A percentile compares a stretch with the other conserved stretches of the same genome.
Conservation (phyloP, 2,797 vertebrate species). For the Odontamblyopus lacepedii region DNA sequence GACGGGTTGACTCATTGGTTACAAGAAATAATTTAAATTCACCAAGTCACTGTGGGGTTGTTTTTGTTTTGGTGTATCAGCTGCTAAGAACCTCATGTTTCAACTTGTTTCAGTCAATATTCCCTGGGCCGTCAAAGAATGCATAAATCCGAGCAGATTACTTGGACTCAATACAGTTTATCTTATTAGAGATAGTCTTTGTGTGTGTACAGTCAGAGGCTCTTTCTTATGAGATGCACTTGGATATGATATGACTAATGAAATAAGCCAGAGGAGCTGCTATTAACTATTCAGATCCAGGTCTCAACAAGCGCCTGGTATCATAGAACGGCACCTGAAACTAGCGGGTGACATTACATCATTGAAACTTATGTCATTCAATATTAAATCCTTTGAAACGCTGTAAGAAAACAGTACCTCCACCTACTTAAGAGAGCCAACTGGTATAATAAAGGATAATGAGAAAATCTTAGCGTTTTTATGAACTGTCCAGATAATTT, state of each 20-base stretch:
- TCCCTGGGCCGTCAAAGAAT: neutral
- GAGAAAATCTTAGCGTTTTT: neutral
- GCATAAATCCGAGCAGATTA: neutral
- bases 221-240: neutral
- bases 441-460: neutral
- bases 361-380: neutral
- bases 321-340: slow-evolving; percentile 4
- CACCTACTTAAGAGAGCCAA: neutral
- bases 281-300: slow-evolving; percentile 2
- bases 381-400: neutral
- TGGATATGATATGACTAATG: neutral
- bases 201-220: neutral
- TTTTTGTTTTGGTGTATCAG: neutral
- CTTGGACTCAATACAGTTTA: neutral
- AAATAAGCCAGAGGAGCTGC: neutral
- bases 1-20: neutral
- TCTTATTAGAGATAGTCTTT: neutral
- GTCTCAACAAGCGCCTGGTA: neutral
- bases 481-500: no score
- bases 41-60: neutral
- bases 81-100: neutral
- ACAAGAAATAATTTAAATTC: neutral
- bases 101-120: neutral
- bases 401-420: slow-evolving; percentile 6
- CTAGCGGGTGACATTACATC: neutral